Evolutionary conservation across 1,140 invertebrate genomes (phyloP).

Genomic region (Drosophila orena): DNA sequence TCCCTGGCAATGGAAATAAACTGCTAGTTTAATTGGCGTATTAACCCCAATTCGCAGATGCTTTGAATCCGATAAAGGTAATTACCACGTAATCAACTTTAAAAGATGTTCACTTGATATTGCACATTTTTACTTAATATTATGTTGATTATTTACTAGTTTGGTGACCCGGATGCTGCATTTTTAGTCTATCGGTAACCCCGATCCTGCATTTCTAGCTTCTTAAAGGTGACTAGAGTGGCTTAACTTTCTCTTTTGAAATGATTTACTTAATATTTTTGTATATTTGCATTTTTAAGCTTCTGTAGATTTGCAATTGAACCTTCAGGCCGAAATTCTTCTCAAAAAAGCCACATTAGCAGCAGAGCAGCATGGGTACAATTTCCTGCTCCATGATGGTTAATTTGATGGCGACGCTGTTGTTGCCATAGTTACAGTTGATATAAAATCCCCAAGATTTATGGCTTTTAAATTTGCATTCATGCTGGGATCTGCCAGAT

Average conservation of each 20-base stretch:
- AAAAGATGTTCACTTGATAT: too few relatives aligned
- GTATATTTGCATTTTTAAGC: too few relatives aligned
- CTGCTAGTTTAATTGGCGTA: too few relatives aligned
- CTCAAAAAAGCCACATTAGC: neutral
- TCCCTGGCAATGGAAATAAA: too few relatives aligned
- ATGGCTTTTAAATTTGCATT: constrained; percentile 76
- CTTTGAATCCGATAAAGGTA: too few relatives aligned
- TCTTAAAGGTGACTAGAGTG: too few relatives aligned
- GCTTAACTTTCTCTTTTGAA: too few relatives aligned
- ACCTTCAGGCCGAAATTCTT: too few relatives aligned
- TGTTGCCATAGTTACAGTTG: constrained; percentile 35
- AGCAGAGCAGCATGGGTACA: neutral
- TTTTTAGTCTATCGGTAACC: neutral
- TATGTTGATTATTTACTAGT: neutral
- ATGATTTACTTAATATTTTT: too few relatives aligned
- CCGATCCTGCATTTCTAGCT: neutral
- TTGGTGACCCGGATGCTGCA: neutral
- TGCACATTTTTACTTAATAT: neutral
- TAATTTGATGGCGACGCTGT: constrained; percentile 64
- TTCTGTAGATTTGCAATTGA: too few relatives aligned
- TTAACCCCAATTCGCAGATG: too few relatives aligned
- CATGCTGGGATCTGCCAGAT: constrained; percentile 48
- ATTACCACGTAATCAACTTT: too few relatives aligned
- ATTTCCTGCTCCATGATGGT: constrained; percentile 34
- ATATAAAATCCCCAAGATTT: constrained; percentile 64